These are phyloP conservation scores for Entomobrya proxima DNA, from an alignment of 2,888 invertebrate species.

Conservation along the genomic window DNA sequence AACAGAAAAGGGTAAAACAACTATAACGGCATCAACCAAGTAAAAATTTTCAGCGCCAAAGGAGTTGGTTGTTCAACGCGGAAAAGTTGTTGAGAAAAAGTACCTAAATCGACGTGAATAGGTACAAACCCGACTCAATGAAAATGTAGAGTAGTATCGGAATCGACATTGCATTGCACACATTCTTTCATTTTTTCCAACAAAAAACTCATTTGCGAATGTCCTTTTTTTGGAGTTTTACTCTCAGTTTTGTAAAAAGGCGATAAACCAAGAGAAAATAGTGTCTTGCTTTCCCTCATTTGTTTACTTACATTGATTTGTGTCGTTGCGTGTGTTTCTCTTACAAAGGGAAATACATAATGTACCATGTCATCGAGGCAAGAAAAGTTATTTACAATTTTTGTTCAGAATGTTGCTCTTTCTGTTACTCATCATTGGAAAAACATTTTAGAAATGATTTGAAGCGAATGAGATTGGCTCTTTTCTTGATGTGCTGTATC, in stretches of 20 bases:
- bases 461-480: too few species aligned
- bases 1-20: not conserved
- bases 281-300: slow-evolving; percentile 29
- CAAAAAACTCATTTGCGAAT: slow-evolving; percentile 61
- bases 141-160: slow-evolving; percentile 1
- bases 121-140: not conserved
- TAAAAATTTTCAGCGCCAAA: not conserved
- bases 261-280: slow-evolving; percentile 12
- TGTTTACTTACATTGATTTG: slow-evolving; percentile 20
- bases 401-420: not conserved
- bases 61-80: not conserved
- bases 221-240: slow-evolving; percentile 46
- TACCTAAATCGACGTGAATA: not conserved
- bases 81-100: slow-evolving; percentile 16
- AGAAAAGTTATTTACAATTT: too few species aligned
- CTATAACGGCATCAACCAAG: not conserved
- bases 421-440: slow-evolving; percentile 32
- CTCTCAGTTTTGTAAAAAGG: slow-evolving; percentile 40
- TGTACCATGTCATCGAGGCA: too few species aligned
- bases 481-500: too few species aligned
- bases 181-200: slow-evolving; percentile 34
- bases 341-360: not conserved
- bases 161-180: slow-evolving; percentile 44
- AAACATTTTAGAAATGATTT: too few species aligned
- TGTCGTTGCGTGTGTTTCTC: not conserved